Base-by-base conservation (phyloP, 1,140 invertebrate species). In the Drosophila bocqueti region DNA sequence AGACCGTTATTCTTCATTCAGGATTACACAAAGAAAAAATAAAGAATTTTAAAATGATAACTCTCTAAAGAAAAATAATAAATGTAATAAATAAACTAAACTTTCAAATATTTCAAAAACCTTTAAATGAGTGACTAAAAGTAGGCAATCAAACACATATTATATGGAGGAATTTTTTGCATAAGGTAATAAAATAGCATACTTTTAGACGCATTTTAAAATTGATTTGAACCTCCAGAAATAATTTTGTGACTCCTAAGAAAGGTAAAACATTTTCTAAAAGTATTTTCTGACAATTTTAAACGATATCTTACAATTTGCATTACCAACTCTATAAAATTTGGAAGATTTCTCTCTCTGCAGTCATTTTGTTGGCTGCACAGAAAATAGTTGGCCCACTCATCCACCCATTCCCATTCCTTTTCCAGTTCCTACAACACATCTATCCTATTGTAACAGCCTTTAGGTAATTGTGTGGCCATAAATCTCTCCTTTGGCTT, bases 401-500 rank as follows among this genome's bases (percentile, higher is more conserved):
- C 65, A 16, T 6, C 36, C 38, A n/a, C 5, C 31, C 49, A 24
- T 15, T 45, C 52, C 34, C 52, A 38, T 7, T 38, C 52, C 34
- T 7, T 0, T 40, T 4, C 9, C 16, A 7, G 36, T 15, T 26
- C 2, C 54, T n/a, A 57, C 21, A 57, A 57, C 54, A 40, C 54
- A 57, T 36, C 24, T 15, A 52, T 38, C 40, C 54, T 42, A 76
- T 76, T 46, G 65, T 45, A 69, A 60, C 55, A 59, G 68, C 79
- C 63, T 63, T 72, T 81, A 64, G 72, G 84, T 78, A 89, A 87
- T 89, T 87, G 69, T 65, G 58, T 58, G 74, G 69, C 69, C 63
- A 87, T 87, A 87, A 87, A 87, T 87, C 84, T 83, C 69, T 77
- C 69, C 52, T 67, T 74, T 57, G 68, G 84, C 84, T 84, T 81